phyloP scores from a whole-genome alignment of 1,140 invertebrate genomes.

The Papilio xuthus region DNA sequence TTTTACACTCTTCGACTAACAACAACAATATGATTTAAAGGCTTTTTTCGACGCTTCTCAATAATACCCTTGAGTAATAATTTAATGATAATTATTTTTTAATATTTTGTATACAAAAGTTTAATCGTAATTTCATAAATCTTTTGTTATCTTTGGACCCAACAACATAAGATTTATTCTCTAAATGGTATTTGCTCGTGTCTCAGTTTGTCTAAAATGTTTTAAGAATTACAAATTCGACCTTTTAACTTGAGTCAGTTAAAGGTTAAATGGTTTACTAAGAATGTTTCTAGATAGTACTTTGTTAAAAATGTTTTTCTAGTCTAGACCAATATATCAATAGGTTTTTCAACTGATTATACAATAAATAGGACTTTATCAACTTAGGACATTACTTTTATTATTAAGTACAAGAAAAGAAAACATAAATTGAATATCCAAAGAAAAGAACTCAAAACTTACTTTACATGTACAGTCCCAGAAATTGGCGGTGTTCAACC shows the following conservation, averaged over 20 bases:
- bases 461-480: no score
- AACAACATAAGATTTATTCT: slow-evolving; percentile 50
- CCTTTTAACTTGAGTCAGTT: slow-evolving; percentile 43
- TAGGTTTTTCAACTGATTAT: background rate
- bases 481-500: no score
- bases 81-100: no score
- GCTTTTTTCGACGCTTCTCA: no score
- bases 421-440: no score
- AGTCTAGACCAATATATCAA: slow-evolving; percentile 12
- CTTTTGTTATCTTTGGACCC: slow-evolving; percentile 43
- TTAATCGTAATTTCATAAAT: background rate
- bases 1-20: no score
- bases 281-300: slow-evolving; percentile 12
- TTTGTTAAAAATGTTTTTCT: background rate
- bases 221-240: slow-evolving; percentile 59
- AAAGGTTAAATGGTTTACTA: slow-evolving; percentile 11
- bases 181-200: slow-evolving; percentile 64
- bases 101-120: background rate
- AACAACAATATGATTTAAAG: no score
- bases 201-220: slow-evolving; percentile 62
- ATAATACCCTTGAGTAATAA: no score
- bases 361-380: background rate
- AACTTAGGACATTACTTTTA: background rate
- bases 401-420: no score
- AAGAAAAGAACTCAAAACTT: no score